Evolutionary conservation across 1,140 invertebrate genomes (phyloP).

Genomic region (Druon quercuslanigerum): DNA sequence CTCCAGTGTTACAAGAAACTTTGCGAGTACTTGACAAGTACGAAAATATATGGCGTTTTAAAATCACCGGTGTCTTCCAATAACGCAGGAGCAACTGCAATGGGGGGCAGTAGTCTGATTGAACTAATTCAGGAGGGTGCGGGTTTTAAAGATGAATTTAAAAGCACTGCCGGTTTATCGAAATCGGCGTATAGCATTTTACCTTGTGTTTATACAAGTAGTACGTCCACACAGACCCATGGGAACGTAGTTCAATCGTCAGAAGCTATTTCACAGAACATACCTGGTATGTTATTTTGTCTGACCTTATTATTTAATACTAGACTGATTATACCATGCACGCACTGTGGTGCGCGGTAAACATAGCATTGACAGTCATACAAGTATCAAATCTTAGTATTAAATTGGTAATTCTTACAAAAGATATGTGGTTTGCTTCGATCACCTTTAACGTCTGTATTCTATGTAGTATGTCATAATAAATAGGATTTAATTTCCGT

Average conservation of each 20-base stretch:
- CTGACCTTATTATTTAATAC: conserved; percentile 24
- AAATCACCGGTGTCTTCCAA: conserved; percentile 73
- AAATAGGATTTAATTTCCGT: no score
- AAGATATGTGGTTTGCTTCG: no score
- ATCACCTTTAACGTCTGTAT: no score
- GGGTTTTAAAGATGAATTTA: conserved; percentile 85
- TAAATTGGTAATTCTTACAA: no score
- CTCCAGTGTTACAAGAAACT: conserved; percentile 92
- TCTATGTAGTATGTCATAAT: no score
- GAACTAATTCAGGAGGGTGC: conserved; percentile 88
- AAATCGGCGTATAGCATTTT: conserved; percentile 84
- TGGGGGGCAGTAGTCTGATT: conserved; percentile 79
- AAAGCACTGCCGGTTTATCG: conserved; percentile 81
- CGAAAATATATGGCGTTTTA: conserved; percentile 81
- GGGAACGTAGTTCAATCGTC: conserved; percentile 67
- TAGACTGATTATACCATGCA: background rate
- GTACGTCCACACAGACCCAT: conserved; percentile 81
- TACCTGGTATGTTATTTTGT: conserved; percentile 58
- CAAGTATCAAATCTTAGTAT: no score
- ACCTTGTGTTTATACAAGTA: conserved; percentile 84
- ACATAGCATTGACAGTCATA: no score
- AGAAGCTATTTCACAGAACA: conserved; percentile 65
- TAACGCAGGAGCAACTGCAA: conserved; percentile 69
- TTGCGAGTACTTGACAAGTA: conserved; percentile 87
- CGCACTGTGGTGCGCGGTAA: no score